A percentile compares a stretch with the other conserved stretches of the same genome.
These are phyloP conservation scores for Piaya cayana DNA, from an alignment of 2,113 vertebrate genomes.

Conservation along the genomic window DNA sequence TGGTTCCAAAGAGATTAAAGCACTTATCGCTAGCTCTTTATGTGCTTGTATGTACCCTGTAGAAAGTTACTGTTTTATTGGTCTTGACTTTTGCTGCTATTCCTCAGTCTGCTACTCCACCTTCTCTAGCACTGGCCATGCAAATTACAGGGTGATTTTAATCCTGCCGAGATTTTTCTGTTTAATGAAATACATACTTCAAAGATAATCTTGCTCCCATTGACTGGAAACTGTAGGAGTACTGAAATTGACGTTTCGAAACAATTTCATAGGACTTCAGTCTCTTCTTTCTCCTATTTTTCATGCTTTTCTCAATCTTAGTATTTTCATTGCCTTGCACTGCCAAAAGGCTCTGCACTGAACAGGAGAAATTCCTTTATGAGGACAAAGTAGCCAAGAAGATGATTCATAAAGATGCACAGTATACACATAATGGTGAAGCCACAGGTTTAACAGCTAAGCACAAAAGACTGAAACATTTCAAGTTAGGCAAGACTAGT, in stretches of 20 bases:
- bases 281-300: neutral
- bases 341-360: neutral
- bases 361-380: neutral
- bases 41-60: neutral
- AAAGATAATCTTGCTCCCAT: neutral
- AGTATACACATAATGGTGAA: neutral
- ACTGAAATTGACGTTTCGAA: neutral
- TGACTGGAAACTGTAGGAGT: neutral
- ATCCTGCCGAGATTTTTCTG: neutral
- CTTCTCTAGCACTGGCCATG: neutral
- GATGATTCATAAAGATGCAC: neutral
- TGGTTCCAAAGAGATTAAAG: neutral
- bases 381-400: neutral
- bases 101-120: neutral
- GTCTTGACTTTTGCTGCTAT: neutral
- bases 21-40: neutral
- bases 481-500: neutral
- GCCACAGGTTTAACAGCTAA: neutral
- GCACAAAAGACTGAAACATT: neutral
- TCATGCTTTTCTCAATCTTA: neutral
- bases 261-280: neutral
- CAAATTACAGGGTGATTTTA: neutral
- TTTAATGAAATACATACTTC: neutral
- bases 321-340: neutral
- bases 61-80: neutral